phyloP scores from a whole-genome alignment of 1,140 invertebrate genomes.

The Tetranychus cinnabarinus region DNA sequence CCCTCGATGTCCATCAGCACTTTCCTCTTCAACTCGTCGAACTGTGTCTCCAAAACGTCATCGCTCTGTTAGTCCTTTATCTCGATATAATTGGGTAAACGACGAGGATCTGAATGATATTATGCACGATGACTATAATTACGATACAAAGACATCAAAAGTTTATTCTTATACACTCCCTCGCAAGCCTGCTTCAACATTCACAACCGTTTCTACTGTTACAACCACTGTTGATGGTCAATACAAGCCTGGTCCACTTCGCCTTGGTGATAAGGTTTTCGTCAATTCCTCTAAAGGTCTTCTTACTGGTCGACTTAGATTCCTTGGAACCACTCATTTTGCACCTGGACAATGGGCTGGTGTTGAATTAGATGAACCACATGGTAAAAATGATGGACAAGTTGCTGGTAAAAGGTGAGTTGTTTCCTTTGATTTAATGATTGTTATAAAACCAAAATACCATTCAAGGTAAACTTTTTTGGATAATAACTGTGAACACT shows the following conservation, averaged over 20 bases:
- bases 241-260: not conserved
- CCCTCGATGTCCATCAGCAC: not conserved
- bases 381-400: conserved; percentile 86
- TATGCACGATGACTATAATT: not conserved
- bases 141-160: not conserved
- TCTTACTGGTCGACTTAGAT: not conserved
- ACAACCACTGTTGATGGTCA: conserved; percentile 3
- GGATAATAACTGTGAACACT: too few relatives aligned
- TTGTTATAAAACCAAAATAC: too few relatives aligned
- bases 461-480: too few relatives aligned
- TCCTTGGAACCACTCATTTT: not conserved
- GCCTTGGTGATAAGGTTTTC: conserved; percentile 68
- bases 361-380: conserved; percentile 71
- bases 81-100: not conserved
- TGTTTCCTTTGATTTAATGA: too few relatives aligned
- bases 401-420: conserved; percentile 44
- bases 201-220: conserved; percentile 5
- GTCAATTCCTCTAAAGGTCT: conserved; percentile 45
- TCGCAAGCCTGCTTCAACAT: not conserved
- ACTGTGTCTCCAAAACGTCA: not conserved
- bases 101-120: not conserved
- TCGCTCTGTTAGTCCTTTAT: not conserved
- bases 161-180: not conserved
- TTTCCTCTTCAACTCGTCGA: not conserved
- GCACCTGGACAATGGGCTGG: conserved; percentile 52